Conservation (phyloP, 1,140 invertebrate species). For the Artemia franciscana region DNA sequence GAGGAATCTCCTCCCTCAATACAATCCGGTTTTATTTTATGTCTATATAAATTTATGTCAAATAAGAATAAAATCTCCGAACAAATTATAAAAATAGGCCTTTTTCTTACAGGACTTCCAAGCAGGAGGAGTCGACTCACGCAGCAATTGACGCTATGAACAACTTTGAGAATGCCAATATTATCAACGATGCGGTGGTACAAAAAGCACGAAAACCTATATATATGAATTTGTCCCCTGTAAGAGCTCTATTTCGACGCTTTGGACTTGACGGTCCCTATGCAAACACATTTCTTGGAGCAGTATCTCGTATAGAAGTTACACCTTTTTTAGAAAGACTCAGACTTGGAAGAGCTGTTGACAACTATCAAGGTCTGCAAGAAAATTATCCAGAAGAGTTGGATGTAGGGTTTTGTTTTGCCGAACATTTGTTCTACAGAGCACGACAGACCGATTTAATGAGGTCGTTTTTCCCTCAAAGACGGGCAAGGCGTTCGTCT, state of each 20-base stretch:
- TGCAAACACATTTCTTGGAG: neutral
- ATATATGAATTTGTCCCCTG: neutral
- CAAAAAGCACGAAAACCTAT: neutral
- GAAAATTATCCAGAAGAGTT: neutral
- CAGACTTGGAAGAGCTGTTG: neutral
- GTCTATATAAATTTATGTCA: no score
- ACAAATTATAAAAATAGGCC: no score
- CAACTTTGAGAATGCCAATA: neutral
- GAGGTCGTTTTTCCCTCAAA: neutral
- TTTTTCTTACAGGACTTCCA: no score
- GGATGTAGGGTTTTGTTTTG: neutral
- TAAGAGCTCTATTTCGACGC: neutral
- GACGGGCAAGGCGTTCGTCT: neutral
- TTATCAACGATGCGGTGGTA: neutral
- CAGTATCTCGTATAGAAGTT: neutral
- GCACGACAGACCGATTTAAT: neutral
- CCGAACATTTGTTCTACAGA: neutral
- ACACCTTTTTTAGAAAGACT: neutral
- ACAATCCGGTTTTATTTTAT: no score
- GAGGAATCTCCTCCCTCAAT: no score
- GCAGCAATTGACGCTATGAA: neutral
- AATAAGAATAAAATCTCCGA: no score
- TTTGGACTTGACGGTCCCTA: neutral
- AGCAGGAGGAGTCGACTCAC: no score
- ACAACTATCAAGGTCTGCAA: neutral